Evolutionary conservation across 2,113 vertebrate species (phyloP), one percentile per base, ranked within the genome.

Genomic region (Caloenas nicobarica): DNA sequence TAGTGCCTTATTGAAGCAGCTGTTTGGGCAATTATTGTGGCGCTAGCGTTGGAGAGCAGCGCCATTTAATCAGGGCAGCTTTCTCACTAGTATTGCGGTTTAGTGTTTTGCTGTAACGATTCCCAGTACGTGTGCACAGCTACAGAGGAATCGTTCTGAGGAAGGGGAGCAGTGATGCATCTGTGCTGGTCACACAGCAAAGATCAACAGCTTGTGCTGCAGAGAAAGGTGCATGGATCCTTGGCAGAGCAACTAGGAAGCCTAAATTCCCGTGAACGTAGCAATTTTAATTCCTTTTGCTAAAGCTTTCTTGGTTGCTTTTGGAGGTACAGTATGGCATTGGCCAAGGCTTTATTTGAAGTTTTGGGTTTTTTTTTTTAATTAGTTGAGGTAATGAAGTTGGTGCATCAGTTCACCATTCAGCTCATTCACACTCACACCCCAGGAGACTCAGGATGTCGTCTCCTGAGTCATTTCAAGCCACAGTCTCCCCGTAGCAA

Each of bases 11-110:
- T 7, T 77, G 87, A 70, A 77, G 69, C 53, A 93, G 68, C 69
- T 93, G 58, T 81, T 91, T 21, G 42, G 33, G 44, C 50, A 91
- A 42, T 90, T 94, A 58, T 33, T 46, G 69, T 60, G 42, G 12
- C 13, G 21, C 44, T 36, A 16, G 5, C 23, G 22, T 0, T 79
- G 86, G 74, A 88, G 77, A 93, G 38, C 60, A 53, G 23, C 33
- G 60, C 6, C 15, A 44, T 66, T 95, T 76, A 64, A 77, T 89
- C 70, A 66, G 34, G 31, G 38, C 3, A 19, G 53, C 26, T 81
- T 73, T 82, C 66, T 62, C n/a, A 60, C 42, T 56, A 28, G 64
- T 79, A n/a, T 21, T 85, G 58, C 28, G 28, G 31, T 60, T 69
- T 38, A 36, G 26, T 23, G 10, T 57, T 74, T 80, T 42, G 65